Evolutionary conservation across 2,888 invertebrate species (phyloP).

Genomic region (Bombyx huttoni): DNA sequence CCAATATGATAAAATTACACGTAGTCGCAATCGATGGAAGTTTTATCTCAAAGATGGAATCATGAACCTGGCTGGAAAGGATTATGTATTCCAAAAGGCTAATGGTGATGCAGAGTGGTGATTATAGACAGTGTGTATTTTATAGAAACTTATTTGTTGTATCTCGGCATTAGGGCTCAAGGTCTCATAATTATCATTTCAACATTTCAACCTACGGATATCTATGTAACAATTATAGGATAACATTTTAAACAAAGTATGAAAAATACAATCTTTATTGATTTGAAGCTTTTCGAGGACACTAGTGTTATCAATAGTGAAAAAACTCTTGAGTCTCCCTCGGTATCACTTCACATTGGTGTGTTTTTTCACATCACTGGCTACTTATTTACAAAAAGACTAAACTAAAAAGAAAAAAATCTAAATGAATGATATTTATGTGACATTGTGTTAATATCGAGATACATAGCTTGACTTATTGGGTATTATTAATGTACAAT

Average conservation of each 20-base stretch:
- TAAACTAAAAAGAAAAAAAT: too few species aligned
- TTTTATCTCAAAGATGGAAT: constrained; percentile 99
- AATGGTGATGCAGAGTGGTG: constrained; percentile 99
- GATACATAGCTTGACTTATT: constrained; percentile 2
- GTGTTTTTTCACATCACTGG: too few species aligned
- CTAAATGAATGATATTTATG: background rate
- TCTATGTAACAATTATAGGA: too few species aligned
- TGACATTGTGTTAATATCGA: background rate
- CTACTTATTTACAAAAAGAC: too few species aligned
- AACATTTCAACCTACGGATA: too few species aligned
- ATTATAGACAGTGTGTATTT: constrained; percentile 50
- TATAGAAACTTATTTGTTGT: constrained; percentile 41
- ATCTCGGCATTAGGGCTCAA: constrained; percentile 8
- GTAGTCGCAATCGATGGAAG: constrained; percentile 99
- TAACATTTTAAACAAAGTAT: too few species aligned
- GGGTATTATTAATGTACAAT: constrained; percentile 7
- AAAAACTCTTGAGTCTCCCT: too few species aligned
- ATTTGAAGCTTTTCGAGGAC: too few species aligned
- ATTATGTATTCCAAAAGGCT: constrained; percentile 99
- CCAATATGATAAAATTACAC: constrained; percentile 99
- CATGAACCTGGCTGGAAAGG: constrained; percentile 98
- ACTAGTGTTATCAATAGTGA: too few species aligned
- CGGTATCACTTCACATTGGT: too few species aligned
- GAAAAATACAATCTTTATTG: too few species aligned
- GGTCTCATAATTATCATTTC: too few species aligned